Evolutionary conservation across 2,113 vertebrate species (phyloP), one percentile per base, ranked within the genome.

Genomic region (Sisor rabdophorus): DNA sequence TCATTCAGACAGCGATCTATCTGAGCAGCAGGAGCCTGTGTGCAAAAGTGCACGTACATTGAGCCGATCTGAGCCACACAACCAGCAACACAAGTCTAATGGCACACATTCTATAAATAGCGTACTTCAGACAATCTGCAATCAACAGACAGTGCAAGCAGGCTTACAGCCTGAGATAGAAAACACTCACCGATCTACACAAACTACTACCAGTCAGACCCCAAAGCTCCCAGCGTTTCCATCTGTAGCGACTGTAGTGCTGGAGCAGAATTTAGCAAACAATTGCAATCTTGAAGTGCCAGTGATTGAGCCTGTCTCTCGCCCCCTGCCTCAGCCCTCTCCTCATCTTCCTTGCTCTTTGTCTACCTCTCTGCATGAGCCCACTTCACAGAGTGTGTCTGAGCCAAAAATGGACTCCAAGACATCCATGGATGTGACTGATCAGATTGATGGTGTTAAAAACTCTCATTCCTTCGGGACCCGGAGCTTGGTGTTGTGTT

Each of bases 1-100:
- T 0, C 97, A 97, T 89, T 98, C 96, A 0, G 97, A 98, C 72
- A 93, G 96, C 0, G 95, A 98, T 85, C 92, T 99, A 40, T 97
- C 95, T 0, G 95, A 96, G 78, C 93, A 92, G 24, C 93, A 93
- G 0, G 93, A 94, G 75, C 86, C 91, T 16, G 89, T 91, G 71
- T 86, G 85, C 26, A 91, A 86, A 71, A 19, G 84, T 2, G 74
- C 85, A 12, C 86, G 80, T 17, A 80, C 79, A 0, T 78, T 89
- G 82, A 79, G 73, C 50, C 84, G 69, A 78, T 84, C 87, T 0
- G 81, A 90, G 80, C 85, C 93, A 4, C 93, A 92, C 74, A 92
- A 95, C 81, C 93, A 95, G 86, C 68, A 78, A 15, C 52, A 71
- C 68, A 78, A 64, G 52, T 90, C 89, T 75, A 91, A 92, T 55